Evolutionary conservation across 2,797 vertebrate species (phyloP), one percentile per base, ranked within the genome.

Genomic region (Phyllotis vaccarum): DNA sequence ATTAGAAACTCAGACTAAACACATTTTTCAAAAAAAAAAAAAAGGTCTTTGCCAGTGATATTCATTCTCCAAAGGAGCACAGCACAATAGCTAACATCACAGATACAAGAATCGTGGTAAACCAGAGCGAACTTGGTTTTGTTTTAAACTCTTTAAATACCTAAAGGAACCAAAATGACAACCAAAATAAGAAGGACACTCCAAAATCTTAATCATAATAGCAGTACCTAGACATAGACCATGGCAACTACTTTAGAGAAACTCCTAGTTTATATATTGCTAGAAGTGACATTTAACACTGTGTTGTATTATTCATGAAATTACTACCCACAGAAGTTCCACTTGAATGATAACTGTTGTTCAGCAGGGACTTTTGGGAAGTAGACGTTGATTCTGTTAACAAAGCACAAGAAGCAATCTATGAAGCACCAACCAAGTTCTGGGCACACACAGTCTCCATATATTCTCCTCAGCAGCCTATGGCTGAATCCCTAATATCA

Each of bases 101-200:
- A 58, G 9, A 52, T 64, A 82, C 56, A 64, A 62, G 27, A 79
- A 34, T 58, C 37, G 64, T 27, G 58, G 37, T 29, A 49, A 64
- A 64, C 54, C 13, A n/a, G 22, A 54, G 43, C 52, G 21, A 40
- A 66, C 72, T 85, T 95, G 64, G 5, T 40, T 91, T 81, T 68
- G 46, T 81, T 81, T 95, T 62, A 78, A 93, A 17, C 56, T 62
- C 60, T 58, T 90, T 66, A 58, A 85, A 83, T 52, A 66, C 6
- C 24, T 49, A 31, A 2, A 34, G 56, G 37, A 70, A 70, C 56
- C 79, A 58, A 85, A 64, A 46, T 49, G 49, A 70, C 22, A 29
- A 21, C 9, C 22, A 56, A 40, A 87, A 43, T 46, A 17, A 88
- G 60, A 75, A 24, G 19, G 29, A 62, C 10, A 16, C 54, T 7